Evolutionary conservation across 2,888 invertebrate genomes (phyloP), one percentile per base, ranked within the genome.

Genomic region (Eulithis testata): DNA sequence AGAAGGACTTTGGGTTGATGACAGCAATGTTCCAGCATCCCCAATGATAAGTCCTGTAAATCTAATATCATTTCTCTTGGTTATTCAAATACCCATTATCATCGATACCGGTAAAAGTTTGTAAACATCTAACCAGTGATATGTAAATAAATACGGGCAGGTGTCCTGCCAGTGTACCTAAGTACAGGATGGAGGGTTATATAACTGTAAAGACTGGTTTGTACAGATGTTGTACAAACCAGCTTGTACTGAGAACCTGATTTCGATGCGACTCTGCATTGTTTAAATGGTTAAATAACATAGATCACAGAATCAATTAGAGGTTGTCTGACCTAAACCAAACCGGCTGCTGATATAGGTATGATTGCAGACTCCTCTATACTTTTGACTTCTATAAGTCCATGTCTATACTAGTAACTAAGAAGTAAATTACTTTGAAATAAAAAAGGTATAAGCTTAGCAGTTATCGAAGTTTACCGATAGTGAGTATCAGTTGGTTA

Each of bases 91-190:
- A 21, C 21, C 9, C n/a, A 53, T 52, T 11, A 52, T 12, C 12
- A 37, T 44, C 6, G 11, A 21, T 40, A 40, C 36, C 37, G n/a
- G 44, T 14, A 50, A 50, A 11, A 7, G 37, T 56, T 63, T 57
- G 54, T 60, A 60, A 68, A 68, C 44, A 61, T 56, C 9, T 27
- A 62, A 52, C 63, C 40, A 58, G 55, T 53, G 53, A 31, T 65
- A 69, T 67, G 65, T 63, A 67, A 71, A 65, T 63, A 67, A 71
- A 65, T 67, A 60, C 59, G 57, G 60, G 52, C 69, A 71, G 69
- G 69, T 71, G 71, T 68, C 55, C 51, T 36, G 51, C 43, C 12
- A 11, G 5, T 51, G 58, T 53, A 36, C 47, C 43, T 43, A 14
- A 44, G 27, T 40, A 40, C 49, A 49, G 37, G 45, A 44, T 36